A percentile compares a stretch with the other conserved stretches of the same genome.
These are phyloP conservation scores for Lithosia quadra DNA, from an alignment of 2,888 invertebrate species.

Conservation along the genomic window DNA sequence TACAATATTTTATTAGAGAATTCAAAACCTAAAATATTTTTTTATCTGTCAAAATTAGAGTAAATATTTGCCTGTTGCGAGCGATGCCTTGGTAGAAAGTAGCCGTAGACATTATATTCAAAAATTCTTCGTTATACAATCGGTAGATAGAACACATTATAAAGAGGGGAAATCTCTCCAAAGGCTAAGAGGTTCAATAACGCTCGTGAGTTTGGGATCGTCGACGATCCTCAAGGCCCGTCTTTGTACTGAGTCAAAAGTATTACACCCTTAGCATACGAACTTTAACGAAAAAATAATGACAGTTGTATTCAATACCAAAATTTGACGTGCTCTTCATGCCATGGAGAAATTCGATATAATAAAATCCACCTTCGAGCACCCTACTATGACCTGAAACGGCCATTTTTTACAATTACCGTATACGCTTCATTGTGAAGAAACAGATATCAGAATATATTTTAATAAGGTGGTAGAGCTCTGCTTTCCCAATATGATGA, in stretches of 20 bases:
- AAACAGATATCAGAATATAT: neutral
- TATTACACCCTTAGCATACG: constrained; percentile 3
- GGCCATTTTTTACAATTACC: neutral
- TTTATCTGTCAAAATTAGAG: neutral
- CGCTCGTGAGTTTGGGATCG: constrained; percentile 3
- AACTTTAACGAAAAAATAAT: neutral
- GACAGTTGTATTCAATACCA: neutral
- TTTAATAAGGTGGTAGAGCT: neutral
- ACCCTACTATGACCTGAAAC: neutral
- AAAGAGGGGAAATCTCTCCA: neutral
- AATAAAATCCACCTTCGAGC: neutral
- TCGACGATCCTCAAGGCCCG: neutral
- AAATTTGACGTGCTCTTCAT: neutral
- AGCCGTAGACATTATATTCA: neutral
- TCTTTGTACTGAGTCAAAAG: neutral
- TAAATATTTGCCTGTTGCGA: neutral
- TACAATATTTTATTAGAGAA: no score
- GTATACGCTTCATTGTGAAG: neutral
- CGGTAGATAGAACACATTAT: neutral
- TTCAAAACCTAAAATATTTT: neutral
- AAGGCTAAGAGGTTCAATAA: constrained; percentile 4
- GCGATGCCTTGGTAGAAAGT: neutral
- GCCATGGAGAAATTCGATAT: neutral
- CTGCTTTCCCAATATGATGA: neutral
- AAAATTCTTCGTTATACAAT: neutral